Evolutionary conservation across 1,140 invertebrate species (phyloP).

Genomic region (Scaptomyza hsui): DNA sequence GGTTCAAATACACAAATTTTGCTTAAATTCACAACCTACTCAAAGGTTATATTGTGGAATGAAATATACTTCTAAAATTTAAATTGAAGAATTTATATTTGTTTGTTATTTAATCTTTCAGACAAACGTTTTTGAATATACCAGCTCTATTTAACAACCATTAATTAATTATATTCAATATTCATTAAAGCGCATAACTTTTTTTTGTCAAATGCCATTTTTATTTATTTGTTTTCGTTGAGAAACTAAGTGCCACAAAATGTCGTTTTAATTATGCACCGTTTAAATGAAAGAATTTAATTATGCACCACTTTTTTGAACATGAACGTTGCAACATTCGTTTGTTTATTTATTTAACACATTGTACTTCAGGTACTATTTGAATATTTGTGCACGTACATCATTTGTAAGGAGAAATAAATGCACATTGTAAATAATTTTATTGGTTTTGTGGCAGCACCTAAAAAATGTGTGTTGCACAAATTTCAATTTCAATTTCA

Average conservation of each 20-base stretch:
- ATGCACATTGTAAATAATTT: conserved; percentile 8
- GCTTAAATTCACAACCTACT: too few species aligned
- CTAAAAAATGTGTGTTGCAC: conserved; percentile 27
- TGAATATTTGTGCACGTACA: conserved; percentile 9
- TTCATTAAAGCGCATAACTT: conserved; percentile 18
- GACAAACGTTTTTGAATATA: too few species aligned
- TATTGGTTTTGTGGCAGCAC: conserved; percentile 20
- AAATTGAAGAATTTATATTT: too few species aligned
- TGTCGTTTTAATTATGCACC: conserved; percentile 26
- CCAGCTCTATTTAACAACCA: too few species aligned
- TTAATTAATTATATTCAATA: neutral
- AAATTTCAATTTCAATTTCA: conserved; percentile 70
- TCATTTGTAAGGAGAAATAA: conserved; percentile 7
- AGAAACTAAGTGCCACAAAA: conserved; percentile 2
- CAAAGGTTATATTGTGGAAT: too few species aligned
- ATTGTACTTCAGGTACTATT: neutral
- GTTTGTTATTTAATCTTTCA: too few species aligned
- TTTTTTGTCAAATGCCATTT: conserved; percentile 21
- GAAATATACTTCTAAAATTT: too few species aligned
- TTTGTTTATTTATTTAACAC: conserved; percentile 4
- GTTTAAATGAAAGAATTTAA: neutral
- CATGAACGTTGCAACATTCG: conserved; percentile 4
- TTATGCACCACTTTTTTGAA: conserved; percentile 1
- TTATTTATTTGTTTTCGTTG: neutral
- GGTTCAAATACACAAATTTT: too few species aligned